A percentile compares a stretch with the other conserved stretches of the same genome.
Evolutionary conservation across 1,140 invertebrate species (phyloP).

Genomic region (Scaptomyza montana): DNA sequence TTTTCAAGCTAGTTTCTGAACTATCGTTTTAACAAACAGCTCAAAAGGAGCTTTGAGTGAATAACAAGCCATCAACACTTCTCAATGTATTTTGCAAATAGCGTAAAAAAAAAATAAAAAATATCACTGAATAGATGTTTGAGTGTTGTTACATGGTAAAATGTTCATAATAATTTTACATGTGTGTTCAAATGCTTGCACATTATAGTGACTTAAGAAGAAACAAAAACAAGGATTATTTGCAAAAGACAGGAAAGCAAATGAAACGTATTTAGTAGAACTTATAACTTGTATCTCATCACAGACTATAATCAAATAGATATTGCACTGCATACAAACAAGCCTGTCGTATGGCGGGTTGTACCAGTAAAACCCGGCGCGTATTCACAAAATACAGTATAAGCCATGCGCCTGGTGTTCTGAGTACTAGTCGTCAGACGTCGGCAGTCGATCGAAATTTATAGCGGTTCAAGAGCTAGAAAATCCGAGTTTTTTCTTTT

Average conservation of each 20-base stretch:
- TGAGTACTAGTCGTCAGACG: too few species aligned
- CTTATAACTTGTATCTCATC: too few species aligned
- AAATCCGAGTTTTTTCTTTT: too few species aligned
- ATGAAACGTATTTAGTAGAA: neutral
- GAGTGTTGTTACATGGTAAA: constrained; percentile 38
- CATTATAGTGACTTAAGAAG: constrained; percentile 7
- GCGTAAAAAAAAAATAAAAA: constrained; percentile 3
- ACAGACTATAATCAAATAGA: too few species aligned
- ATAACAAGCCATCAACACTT: constrained; percentile 5
- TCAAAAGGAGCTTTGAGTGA: neutral
- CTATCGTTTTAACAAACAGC: constrained; percentile 9
- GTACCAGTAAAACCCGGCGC: too few species aligned
- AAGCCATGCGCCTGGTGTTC: too few species aligned
- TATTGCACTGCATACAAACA: too few species aligned
- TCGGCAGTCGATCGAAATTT: too few species aligned
- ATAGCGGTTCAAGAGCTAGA: too few species aligned
- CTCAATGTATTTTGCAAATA: constrained; percentile 35
- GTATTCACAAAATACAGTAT: too few species aligned
- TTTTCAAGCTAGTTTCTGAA: constrained; percentile 14
- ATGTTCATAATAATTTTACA: constrained; percentile 45
- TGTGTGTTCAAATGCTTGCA: constrained; percentile 59
- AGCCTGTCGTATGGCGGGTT: too few species aligned
- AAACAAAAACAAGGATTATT: neutral
- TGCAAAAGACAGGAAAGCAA: neutral
- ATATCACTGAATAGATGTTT: constrained; percentile 12